These are phyloP conservation scores for Tromatobia lineatoria DNA, from an alignment of 2,888 invertebrate genomes.

Conservation along the genomic window DNA sequence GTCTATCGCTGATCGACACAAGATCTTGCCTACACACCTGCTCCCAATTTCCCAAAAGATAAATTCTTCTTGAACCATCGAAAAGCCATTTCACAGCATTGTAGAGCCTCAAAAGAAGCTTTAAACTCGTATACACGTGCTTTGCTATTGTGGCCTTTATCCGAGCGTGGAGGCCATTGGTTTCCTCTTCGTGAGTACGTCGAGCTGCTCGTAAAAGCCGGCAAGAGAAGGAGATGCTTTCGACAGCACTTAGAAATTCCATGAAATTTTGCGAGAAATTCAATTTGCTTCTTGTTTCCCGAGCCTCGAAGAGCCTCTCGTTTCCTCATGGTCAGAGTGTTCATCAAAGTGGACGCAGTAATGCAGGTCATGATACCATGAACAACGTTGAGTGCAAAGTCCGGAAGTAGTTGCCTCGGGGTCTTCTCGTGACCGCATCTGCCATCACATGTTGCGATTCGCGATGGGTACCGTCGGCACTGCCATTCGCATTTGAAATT, in stretches of 20 bases:
- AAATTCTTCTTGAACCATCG: constrained; percentile 38
- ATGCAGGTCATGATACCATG: neutral
- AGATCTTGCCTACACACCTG: constrained; percentile 30
- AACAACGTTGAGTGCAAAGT: neutral
- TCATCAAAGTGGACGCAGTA: constrained; percentile 36
- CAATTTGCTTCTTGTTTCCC: constrained; percentile 41
- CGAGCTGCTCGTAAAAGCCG: constrained; percentile 2
- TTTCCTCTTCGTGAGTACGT: neutral
- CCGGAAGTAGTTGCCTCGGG: neutral
- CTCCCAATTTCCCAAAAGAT: constrained; percentile 53
- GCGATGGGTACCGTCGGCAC: no score
- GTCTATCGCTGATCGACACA: constrained; percentile 24
- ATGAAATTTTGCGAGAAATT: constrained; percentile 50
- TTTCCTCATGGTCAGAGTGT: constrained; percentile 50
- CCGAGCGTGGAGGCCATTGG: neutral
- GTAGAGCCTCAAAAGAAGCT: neutral
- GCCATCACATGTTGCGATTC: neutral
- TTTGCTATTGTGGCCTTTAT: neutral
- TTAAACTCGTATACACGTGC: neutral
- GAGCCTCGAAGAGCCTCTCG: constrained; percentile 20
- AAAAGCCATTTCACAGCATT: constrained; percentile 22
- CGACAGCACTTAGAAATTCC: neutral
- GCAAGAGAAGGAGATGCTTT: neutral
- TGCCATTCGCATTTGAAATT: no score
- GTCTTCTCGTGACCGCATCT: neutral